Evolutionary conservation across 2,888 invertebrate genomes (phyloP).

Genomic region (Drosophila algonquin): DNA sequence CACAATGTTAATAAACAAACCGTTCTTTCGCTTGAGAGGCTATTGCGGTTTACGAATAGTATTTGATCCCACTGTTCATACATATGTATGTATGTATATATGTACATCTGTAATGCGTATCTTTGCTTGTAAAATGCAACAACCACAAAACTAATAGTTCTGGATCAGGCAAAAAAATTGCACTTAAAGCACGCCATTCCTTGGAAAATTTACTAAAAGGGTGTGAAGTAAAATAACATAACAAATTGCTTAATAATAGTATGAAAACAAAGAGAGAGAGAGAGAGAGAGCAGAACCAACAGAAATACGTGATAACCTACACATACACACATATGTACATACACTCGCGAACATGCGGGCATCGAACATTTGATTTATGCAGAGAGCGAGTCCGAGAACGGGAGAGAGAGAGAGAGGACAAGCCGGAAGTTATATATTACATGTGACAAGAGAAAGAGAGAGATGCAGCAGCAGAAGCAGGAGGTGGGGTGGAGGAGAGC

Average conservation of each 20-base stretch:
- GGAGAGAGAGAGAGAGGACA: constrained; percentile 13
- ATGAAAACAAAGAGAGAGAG: neutral
- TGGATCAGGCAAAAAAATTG: neutral
- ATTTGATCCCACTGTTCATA: neutral
- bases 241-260: constrained; percentile 26
- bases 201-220: constrained; percentile 17
- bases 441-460: constrained; percentile 10
- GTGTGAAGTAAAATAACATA: constrained; percentile 28
- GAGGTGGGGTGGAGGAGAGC: neutral
- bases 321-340: neutral
- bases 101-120: neutral
- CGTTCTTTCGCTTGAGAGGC: neutral
- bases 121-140: too few relatives aligned
- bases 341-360: constrained; percentile 35
- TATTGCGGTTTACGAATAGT: neutral
- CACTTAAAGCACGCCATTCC: constrained; percentile 16
- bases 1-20: neutral
- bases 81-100: neutral
- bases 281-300: neutral
- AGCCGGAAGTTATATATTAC: constrained; percentile 36
- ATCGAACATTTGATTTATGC: constrained; percentile 33
- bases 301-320: neutral
- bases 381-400: constrained; percentile 30
- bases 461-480: constrained; percentile 30
- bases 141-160: neutral